These are phyloP conservation scores for Epirrhoe alternata DNA, from an alignment of 2,888 invertebrate genomes.

Conservation along the genomic window DNA sequence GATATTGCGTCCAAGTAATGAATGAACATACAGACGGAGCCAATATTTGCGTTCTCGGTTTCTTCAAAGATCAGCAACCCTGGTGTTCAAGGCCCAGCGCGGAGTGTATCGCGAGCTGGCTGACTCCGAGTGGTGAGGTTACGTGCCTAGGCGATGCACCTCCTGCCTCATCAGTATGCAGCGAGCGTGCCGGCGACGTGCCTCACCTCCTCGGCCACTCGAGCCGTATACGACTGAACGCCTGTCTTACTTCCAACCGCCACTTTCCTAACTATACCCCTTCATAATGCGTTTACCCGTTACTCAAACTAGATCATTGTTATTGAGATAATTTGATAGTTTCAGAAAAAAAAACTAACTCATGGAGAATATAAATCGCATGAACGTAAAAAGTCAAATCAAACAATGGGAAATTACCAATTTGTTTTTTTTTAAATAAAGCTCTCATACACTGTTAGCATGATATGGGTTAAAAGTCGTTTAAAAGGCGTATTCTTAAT, in stretches of 20 bases:
- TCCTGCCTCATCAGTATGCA: conserved; percentile 71
- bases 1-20: not conserved
- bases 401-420: conserved; percentile 43
- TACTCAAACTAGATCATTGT: conserved; percentile 1
- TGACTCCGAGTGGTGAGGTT: conserved; percentile 28
- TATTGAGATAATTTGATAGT: no score
- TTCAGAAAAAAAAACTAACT: conserved; percentile 9
- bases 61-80: conserved; percentile 12
- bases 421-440: conserved; percentile 25
- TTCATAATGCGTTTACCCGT: conserved; percentile 19
- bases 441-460: conserved; percentile 25
- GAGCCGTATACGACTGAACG: conserved; percentile 29
- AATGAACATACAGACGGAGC: conserved; percentile 2
- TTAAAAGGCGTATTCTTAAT: conserved; percentile 44
- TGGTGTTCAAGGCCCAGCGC: conserved; percentile 12
- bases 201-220: conserved; percentile 28
- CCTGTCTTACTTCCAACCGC: conserved; percentile 26
- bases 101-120: conserved; percentile 22
- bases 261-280: conserved; percentile 30
- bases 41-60: conserved; percentile 1
- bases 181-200: conserved; percentile 53
- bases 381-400: conserved; percentile 11
- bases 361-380: conserved; percentile 4
- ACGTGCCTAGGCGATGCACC: conserved; percentile 47
- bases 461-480: conserved; percentile 37